Base-by-base conservation (phyloP, 1,140 invertebrate genomes). In the Cheumatopsyche charites region DNA sequence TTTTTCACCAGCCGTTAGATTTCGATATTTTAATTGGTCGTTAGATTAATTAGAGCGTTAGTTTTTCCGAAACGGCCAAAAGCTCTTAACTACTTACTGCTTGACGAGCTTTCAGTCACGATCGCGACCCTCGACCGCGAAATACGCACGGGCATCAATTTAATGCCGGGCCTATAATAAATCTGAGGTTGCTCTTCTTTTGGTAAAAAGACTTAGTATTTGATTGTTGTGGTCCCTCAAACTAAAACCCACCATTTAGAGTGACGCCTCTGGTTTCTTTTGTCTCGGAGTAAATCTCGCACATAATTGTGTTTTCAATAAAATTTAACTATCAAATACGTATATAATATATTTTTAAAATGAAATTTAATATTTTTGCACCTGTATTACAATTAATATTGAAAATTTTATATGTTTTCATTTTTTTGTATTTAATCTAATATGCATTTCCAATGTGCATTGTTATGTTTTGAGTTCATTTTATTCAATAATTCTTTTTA, bases 191-290 rank as follows among this genome's bases (percentile, higher is more conserved):
- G 21, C 70, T 74, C 62, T 71, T 65, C 62, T 67, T 72, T 61
- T 65, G 62, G 41, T 58, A 58, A 67, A 55, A 45, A 55, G 66
- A 43, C 45, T 52, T 42, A 19, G 58, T 62, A 68, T 72, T 70
- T 73, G 74, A 75, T 75, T 70, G 62, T 67, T 75, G 74, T 63
- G 74, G 74, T 68, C 49, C 7, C n/a, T 52, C 67, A 36, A 68
- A 68, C 42, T 68, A 68, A 68, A 55, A 43, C 49, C 66, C 66
- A 36, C 47, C 55, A 58, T 19, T 58, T 52, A 55, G 55, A 66
- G 26, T 42, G 41, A 42, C 36, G 41, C 15, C 62, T 19, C 62
- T 23, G 62, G 36, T 58, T 58, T 36, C 9, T n/a, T n/a, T 42
- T 52, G 49, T 23, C 23, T 58, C 21, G 2, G 29, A 3, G 29